Conservation (phyloP, 1,140 invertebrate genomes). For the Sminthurides bifidus region DNA sequence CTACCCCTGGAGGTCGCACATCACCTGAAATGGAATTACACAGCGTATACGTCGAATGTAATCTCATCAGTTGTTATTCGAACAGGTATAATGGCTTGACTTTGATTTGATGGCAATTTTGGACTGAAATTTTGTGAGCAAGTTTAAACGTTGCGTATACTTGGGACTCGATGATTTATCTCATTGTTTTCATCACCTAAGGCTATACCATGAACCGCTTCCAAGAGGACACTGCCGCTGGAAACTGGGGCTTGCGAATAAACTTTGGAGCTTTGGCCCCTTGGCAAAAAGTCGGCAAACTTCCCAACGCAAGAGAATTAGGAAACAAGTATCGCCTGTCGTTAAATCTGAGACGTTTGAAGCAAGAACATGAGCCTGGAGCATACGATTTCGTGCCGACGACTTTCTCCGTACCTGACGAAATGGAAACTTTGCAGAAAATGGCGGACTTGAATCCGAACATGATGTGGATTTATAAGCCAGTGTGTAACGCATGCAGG, state of each 20-base stretch:
- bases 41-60: slow-evolving; percentile 46
- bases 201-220: slow-evolving; percentile 1
- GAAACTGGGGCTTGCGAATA: slow-evolving; percentile 42
- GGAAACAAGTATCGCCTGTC: slow-evolving; percentile 91
- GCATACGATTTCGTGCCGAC: slow-evolving; percentile 86
- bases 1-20: slow-evolving; percentile 41
- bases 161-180: too few relatives aligned
- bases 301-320: slow-evolving; percentile 93
- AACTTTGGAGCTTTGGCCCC: slow-evolving; percentile 54
- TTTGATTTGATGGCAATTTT: background rate
- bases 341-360: slow-evolving; percentile 68
- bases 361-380: slow-evolving; percentile 56
- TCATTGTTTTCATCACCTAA: background rate
- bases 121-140: too few relatives aligned
- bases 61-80: slow-evolving; percentile 42
- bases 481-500: too few relatives aligned
- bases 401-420: slow-evolving; percentile 83
- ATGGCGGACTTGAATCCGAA: slow-evolving; percentile 57
- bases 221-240: slow-evolving; percentile 50
- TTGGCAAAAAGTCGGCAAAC: slow-evolving; percentile 92
- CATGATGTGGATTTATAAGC: slow-evolving; percentile 53
- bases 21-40: slow-evolving; percentile 46
- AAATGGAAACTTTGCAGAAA: slow-evolving; percentile 64
- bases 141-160: too few relatives aligned
- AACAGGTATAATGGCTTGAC: slow-evolving; percentile 37